Base-by-base conservation (phyloP, 2,797 vertebrate species). In the Enteromius anoplus region DNA sequence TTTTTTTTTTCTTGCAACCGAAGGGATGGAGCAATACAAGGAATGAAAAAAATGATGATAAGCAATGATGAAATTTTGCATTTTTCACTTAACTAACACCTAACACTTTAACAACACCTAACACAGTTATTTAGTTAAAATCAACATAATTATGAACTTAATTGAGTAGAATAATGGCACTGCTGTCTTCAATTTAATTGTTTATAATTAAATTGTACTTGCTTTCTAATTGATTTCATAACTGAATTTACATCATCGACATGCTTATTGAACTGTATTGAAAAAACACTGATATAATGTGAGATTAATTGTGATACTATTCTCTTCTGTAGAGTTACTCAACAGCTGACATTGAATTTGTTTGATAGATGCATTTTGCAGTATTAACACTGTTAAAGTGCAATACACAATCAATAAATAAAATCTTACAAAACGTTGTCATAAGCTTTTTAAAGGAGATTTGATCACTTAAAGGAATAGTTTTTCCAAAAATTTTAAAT, bases 401-500 rank as follows among this genome's bases (percentile, higher is more conserved):
- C 0, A 0, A 7, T 19, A 19, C 0, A 17, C 0, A 9, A 55
- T n/a, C 53, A n/a, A 8, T 55, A n/a, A 32, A 55, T 3, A n/a
- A 9, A 55, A 55, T n/a, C 53, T 10, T 55, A 55, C 7, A 51
- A 51, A 32, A 32, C 19, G 9, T 21, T 21, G 21, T 23, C 5
- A 6, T 14, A n/a, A 0, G 5, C 9, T 19, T 68, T 19, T 68
- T 40, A n/a, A 68, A 42, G 21, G 4, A n/a, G 21, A 6, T n/a
- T 19, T 10, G 10, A 11, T 11, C 19, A n/a, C 37, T 8, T 37
- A 37, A 37, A 37, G 37, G 37, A 8, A 40, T 40, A 40, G 37
- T 40, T 40, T 6, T 7, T 6, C 37, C 37, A 40, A 40, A 40
- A 40, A 37, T 37, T 37, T 6, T 5, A 37, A 37, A 37, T 37